Evolutionary conservation across 2,888 invertebrate genomes (phyloP).

Genomic region (Eilema sororculum): DNA sequence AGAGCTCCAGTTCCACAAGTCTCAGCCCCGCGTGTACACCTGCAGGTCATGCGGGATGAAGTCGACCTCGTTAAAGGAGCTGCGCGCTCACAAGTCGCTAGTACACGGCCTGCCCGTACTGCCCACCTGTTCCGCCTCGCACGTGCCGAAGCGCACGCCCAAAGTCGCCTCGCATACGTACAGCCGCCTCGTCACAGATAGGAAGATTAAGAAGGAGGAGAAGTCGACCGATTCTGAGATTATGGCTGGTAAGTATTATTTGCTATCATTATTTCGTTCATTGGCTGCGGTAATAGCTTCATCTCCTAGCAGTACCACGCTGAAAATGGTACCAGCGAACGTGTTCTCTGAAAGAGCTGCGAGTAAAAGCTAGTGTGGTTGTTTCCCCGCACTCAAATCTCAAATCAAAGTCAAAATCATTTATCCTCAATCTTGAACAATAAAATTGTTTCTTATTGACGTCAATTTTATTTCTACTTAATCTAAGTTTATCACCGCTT

Average conservation of each 20-base stretch:
- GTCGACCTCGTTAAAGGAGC: slow-evolving; percentile 88
- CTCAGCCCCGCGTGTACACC: slow-evolving; percentile 72
- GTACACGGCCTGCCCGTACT: slow-evolving; percentile 87
- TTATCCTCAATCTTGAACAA: too few species aligned
- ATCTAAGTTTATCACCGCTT: too few species aligned
- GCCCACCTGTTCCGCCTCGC: neutral
- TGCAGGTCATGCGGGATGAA: slow-evolving; percentile 88
- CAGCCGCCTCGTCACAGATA: slow-evolving; percentile 68
- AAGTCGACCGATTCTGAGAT: slow-evolving; percentile 62
- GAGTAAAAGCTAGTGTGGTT: too few species aligned
- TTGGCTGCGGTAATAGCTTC: neutral
- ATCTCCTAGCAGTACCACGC: too few species aligned
- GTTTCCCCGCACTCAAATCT: too few species aligned
- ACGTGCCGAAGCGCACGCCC: neutral
- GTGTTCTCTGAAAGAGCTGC: too few species aligned
- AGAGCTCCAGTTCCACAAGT: slow-evolving; percentile 56
- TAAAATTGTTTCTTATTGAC: too few species aligned
- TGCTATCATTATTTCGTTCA: neutral
- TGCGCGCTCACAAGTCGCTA: slow-evolving; percentile 87
- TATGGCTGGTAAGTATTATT: slow-evolving; percentile 55
- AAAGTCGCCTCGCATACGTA: slow-evolving; percentile 70
- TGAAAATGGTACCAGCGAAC: too few species aligned
- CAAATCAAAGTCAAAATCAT: too few species aligned
- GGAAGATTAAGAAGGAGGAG: slow-evolving; percentile 82
- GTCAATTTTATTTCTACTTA: too few species aligned